A percentile compares a stretch with the other conserved stretches of the same genome.
Evolutionary conservation across 2,888 invertebrate genomes (phyloP).

Genomic region (Muschampia plurimacula): DNA sequence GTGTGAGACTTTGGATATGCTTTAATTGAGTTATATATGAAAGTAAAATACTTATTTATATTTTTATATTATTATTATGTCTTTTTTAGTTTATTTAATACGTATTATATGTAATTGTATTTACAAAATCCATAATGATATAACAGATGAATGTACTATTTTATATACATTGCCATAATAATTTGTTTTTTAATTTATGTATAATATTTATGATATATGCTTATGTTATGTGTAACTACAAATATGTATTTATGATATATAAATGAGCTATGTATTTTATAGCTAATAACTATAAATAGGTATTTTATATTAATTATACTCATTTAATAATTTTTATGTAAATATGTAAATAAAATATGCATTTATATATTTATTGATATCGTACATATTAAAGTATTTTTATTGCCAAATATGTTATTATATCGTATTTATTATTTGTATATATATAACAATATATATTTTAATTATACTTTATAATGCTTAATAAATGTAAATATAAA

Average conservation of each 20-base stretch:
- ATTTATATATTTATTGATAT: slow-evolving; percentile 62
- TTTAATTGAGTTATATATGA: slow-evolving; percentile 62
- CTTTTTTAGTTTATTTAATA: slow-evolving; percentile 31
- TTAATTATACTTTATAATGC: slow-evolving; percentile 43
- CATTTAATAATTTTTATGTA: slow-evolving; percentile 44
- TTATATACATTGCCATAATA: slow-evolving; percentile 33
- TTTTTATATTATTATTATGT: slow-evolving; percentile 40
- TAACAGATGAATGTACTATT: slow-evolving; percentile 39
- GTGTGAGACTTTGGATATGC: slow-evolving; percentile 77
- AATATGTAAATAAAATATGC: slow-evolving; percentile 55
- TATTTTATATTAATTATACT: slow-evolving; percentile 11
- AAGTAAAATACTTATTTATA: slow-evolving; percentile 5
- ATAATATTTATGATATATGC: slow-evolving; percentile 31
- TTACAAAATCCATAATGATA: background rate
- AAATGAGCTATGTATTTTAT: slow-evolving; percentile 31
- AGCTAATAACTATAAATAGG: background rate
- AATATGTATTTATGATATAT: too few relatives aligned
- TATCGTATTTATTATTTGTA: slow-evolving; percentile 63
- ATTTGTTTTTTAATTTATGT: slow-evolving; percentile 47
- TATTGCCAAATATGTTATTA: slow-evolving; percentile 50
- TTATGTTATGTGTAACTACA: too few relatives aligned
- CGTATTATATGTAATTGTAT: background rate
- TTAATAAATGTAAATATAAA: slow-evolving; percentile 54
- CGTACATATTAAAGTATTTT: slow-evolving; percentile 46
- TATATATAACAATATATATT: slow-evolving; percentile 49